Evolutionary conservation across 1,140 invertebrate species (phyloP).

Genomic region (Proales similis): DNA sequence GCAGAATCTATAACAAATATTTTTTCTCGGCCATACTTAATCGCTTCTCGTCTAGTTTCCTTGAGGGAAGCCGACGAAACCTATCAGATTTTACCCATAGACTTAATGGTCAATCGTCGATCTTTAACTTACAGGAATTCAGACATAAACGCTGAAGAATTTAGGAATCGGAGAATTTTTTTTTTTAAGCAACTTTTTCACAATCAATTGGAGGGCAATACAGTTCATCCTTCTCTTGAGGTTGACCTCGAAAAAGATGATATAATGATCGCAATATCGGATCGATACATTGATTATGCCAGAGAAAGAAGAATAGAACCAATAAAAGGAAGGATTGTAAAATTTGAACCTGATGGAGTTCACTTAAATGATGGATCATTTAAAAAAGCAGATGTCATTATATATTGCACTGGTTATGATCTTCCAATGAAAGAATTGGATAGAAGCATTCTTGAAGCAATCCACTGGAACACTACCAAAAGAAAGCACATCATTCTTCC

Average conservation of each 20-base stretch:
- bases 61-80: neutral
- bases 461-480: neutral
- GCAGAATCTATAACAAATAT: constrained; percentile 4
- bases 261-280: neutral
- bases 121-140: neutral
- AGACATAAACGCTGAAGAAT: neutral
- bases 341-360: neutral
- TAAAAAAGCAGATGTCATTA: neutral
- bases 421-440: neutral
- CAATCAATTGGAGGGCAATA: neutral
- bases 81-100: constrained; percentile 11
- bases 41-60: neutral
- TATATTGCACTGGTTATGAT: constrained; percentile 27
- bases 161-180: neutral
- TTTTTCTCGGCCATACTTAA: neutral
- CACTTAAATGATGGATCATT: constrained; percentile 11
- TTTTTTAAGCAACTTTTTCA: constrained; percentile 2
- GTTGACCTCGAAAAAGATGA: neutral
- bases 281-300: constrained; percentile 6
- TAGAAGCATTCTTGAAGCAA: neutral
- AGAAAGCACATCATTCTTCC: constrained; percentile 5
- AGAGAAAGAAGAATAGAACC: neutral
- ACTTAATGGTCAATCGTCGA: constrained; percentile 3
- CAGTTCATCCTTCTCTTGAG: neutral
- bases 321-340: neutral